Evolutionary conservation across 2,888 invertebrate species (phyloP).

Genomic region (Carabus problematicus): DNA sequence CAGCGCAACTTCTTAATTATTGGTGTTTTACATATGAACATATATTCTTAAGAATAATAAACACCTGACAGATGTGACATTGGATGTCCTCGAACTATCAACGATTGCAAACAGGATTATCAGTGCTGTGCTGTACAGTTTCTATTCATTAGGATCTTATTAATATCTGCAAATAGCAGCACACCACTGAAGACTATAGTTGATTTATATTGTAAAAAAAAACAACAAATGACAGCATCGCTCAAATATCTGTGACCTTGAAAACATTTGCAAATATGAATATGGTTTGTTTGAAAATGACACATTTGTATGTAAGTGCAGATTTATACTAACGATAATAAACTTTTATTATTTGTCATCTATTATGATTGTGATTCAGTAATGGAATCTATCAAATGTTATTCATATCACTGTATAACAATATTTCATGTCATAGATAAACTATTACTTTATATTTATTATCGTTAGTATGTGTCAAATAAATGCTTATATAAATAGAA

Average conservation of each 20-base stretch:
- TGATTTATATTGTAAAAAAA: neutral
- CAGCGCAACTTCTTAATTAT: too few relatives aligned
- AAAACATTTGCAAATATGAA: slow-evolving; percentile 21
- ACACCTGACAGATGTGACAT: too few relatives aligned
- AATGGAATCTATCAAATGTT: slow-evolving; percentile 5
- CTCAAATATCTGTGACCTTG: slow-evolving; percentile 20
- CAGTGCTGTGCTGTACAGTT: too few relatives aligned
- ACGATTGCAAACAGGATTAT: too few relatives aligned
- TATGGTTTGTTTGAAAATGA: neutral
- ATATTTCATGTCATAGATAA: slow-evolving; percentile 16
- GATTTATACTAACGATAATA: slow-evolving; percentile 11
- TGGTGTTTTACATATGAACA: too few relatives aligned
- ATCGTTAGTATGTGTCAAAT: too few relatives aligned
- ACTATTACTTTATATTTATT: neutral
- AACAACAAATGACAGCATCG: neutral
- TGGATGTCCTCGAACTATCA: too few relatives aligned
- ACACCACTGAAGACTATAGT: too few relatives aligned
- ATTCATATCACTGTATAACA: slow-evolving; percentile 13
- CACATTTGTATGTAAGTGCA: neutral
- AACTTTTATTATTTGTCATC: neutral
- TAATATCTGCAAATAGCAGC: neutral
- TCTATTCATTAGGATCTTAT: neutral
- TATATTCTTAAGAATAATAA: too few relatives aligned
- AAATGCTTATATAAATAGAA: too few relatives aligned
- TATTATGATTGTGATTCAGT: slow-evolving; percentile 13